phyloP scores from a whole-genome alignment of 1,140 invertebrate species.

The Hyposmocoma kahamanoa region DNA sequence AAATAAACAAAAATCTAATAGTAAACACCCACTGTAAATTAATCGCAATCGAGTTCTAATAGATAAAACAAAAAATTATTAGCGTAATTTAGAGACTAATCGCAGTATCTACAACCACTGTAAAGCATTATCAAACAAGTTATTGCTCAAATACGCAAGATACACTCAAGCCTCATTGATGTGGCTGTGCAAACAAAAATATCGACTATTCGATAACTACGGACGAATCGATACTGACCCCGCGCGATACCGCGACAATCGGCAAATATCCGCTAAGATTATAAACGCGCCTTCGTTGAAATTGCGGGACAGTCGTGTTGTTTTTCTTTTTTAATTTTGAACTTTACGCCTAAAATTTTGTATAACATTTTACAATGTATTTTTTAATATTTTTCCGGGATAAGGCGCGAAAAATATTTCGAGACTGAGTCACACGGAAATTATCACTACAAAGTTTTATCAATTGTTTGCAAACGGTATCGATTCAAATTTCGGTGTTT shows the following conservation, averaged over 20 bases:
- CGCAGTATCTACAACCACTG: conserved; percentile 52
- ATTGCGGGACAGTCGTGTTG: not conserved
- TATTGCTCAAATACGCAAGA: conserved; percentile 67
- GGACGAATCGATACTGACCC: conserved; percentile 59
- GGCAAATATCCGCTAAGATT: conserved; percentile 48
- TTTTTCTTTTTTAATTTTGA: not conserved
- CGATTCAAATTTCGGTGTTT: conserved; percentile 36
- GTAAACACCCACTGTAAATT: conserved; percentile 16
- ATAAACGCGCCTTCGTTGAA: conserved; percentile 39
- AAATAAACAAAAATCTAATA: conserved; percentile 10
- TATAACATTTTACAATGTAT: not conserved
- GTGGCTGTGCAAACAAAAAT: conserved; percentile 60
- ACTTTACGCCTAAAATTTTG: not conserved
- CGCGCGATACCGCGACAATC: conserved; percentile 43
- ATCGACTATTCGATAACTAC: conserved; percentile 64
- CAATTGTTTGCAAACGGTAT: conserved; percentile 29
- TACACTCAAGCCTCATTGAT: conserved; percentile 63
- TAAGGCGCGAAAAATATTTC: conserved; percentile 28
- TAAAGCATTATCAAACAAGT: conserved; percentile 61
- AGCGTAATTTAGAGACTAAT: conserved; percentile 51
- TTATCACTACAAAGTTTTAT: conserved; percentile 15
- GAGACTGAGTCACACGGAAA: conserved; percentile 19
- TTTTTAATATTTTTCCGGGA: not conserved
- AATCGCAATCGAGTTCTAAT: conserved; percentile 36
- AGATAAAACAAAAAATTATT: conserved; percentile 58